phyloP scores from a whole-genome alignment of 2,797 vertebrate species.

The Chelon labrosus region DNA sequence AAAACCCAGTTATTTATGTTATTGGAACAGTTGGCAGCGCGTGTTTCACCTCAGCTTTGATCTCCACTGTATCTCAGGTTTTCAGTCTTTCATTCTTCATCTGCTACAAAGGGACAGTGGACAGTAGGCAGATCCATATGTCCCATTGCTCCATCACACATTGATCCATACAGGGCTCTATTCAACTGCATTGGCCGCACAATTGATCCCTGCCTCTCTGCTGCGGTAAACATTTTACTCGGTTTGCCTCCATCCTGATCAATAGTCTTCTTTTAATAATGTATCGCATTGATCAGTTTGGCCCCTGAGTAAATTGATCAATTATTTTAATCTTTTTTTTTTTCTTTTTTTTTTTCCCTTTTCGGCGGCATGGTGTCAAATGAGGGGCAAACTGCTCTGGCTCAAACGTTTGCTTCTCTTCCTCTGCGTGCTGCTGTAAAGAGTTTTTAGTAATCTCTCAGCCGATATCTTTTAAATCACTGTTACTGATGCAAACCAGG shows the following conservation, averaged over 20 bases:
- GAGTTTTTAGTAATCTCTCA: slow-evolving; percentile 24
- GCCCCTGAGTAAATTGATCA: slow-evolving; percentile 86
- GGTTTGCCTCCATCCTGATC: slow-evolving; percentile 80
- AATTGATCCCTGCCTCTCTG: slow-evolving; percentile 82
- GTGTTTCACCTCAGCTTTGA: slow-evolving; percentile 29
- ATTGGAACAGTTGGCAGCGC: slow-evolving; percentile 34
- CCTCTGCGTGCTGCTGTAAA: slow-evolving; percentile 1
- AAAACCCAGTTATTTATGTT: slow-evolving; percentile 11
- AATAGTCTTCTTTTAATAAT: slow-evolving; percentile 89
- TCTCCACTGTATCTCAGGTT: slow-evolving; percentile 52
- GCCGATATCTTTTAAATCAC: slow-evolving; percentile 19
- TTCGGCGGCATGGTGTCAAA: slow-evolving; percentile 63
- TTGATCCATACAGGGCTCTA: slow-evolving; percentile 80
- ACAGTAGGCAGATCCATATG: slow-evolving; percentile 75
- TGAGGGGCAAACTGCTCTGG: slow-evolving; percentile 58
- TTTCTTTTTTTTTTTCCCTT: slow-evolving; percentile 33
- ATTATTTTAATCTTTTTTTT: slow-evolving; percentile 84
- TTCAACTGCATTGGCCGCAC: slow-evolving; percentile 78
- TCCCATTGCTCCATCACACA: slow-evolving; percentile 77
- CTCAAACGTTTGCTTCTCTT: slow-evolving; percentile 55
- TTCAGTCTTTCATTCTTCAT: slow-evolving; percentile 59
- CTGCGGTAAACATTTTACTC: slow-evolving; percentile 87
- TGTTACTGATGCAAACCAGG: slow-evolving; percentile 20
- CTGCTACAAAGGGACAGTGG: slow-evolving; percentile 68
- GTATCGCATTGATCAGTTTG: slow-evolving; percentile 88